Conservation (phyloP, 1,140 invertebrate genomes). For the Apis mellifera region DNA sequence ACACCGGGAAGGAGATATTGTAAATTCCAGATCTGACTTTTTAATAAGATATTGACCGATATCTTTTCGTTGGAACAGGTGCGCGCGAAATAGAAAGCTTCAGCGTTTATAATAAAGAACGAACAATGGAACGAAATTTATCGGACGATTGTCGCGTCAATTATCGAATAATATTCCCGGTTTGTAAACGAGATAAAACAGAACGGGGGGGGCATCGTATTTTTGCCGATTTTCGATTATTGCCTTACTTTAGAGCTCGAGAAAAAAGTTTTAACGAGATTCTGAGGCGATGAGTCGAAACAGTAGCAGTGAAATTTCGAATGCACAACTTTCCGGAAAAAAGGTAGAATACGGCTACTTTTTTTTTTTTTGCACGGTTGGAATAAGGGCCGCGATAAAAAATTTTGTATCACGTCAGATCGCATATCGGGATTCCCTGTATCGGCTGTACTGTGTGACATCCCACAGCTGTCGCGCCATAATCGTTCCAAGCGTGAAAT, state of each 20-base stretch:
- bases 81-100: too few species aligned
- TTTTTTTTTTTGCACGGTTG: not conserved
- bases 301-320: not conserved
- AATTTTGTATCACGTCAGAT: conserved; percentile 39
- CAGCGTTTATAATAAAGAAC: too few species aligned
- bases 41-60: conserved; percentile 21
- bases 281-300: too few species aligned
- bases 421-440: conserved; percentile 45
- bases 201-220: too few species aligned
- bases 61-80: not conserved
- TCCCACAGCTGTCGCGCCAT: conserved; percentile 63
- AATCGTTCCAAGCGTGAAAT: conserved; percentile 66
- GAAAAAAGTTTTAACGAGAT: too few species aligned
- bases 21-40: conserved; percentile 3
- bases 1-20: not conserved
- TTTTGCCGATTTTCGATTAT: too few species aligned
- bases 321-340: not conserved
- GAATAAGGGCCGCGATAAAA: conserved; percentile 5
- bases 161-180: too few species aligned
- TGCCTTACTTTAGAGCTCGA: too few species aligned
- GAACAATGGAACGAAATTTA: too few species aligned
- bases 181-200: too few species aligned
- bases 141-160: too few species aligned
- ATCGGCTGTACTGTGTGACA: conserved; percentile 47
- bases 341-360: not conserved